Base-by-base conservation (phyloP, 2,113 vertebrate genomes). In the Pygoscelis antarcticus region DNA sequence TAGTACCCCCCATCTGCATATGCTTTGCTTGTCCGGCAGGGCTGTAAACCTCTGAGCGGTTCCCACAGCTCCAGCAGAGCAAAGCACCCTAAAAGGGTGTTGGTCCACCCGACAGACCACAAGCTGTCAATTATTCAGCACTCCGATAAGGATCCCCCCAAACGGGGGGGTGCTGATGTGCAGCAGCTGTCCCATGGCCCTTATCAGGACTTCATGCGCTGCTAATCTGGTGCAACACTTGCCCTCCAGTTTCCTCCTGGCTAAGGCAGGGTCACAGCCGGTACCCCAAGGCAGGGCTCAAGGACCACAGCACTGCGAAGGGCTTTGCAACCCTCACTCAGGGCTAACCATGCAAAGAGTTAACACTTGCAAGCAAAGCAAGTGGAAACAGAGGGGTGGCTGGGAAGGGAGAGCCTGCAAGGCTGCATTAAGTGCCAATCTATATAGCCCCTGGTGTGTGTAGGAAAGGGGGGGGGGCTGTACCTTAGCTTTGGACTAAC, bases 211-310 rank as follows among this genome's bases (percentile, higher is more conserved):
- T 19, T 6, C 0, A 8, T 6, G 44, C 0, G 4, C 25, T 21
- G 70, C 89, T 97, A 92, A 97, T 97, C 97, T 93, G 54, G n/a
- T 18, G 40, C 26, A 95, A 85, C 97, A 97, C 54, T 77, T 4
- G 2, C 15, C 44, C 83, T 78, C 76, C 2, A 4, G 86, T 66
- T 97, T 97, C 97, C 97, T 97, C 89, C 82, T 46, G 83, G 38
- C 68, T 87, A 34, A 61, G 65, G 61, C 87, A 88, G 95, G 86
- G 93, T 82, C 77, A 30, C 46, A 85, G 75, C n/a, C 2, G 0
- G 51, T 40, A 65, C 62, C 47, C 66, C 0, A 2, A 25, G 36
- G 19, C 25, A 38, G 44, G 70, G 38, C 58, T 72, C 29, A 12
- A 61, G 65, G 36, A 70, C 30, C 44, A 38, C 70, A 30, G 30